phyloP scores from a whole-genome alignment of 1,140 invertebrate genomes.

The Paralvinella palmiformis region DNA sequence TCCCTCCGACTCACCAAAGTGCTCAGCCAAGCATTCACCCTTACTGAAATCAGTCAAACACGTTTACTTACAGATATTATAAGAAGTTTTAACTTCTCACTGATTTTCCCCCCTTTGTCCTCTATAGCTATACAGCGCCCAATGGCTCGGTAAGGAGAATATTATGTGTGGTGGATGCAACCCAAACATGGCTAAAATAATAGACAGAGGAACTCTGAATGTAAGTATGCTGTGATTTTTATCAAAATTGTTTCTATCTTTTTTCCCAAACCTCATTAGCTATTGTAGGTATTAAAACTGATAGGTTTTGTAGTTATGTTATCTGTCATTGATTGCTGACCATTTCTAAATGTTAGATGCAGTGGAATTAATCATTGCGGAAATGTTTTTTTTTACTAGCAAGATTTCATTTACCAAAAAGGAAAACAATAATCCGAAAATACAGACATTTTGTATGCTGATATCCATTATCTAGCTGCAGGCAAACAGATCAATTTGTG shows the following conservation, averaged over 20 bases:
- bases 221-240: slow-evolving; percentile 26
- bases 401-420: slow-evolving; percentile 7
- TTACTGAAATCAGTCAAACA: background rate
- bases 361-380: background rate
- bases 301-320: background rate
- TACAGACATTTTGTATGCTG: too few relatives aligned
- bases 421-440: too few relatives aligned
- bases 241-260: background rate
- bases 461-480: too few relatives aligned
- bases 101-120: background rate
- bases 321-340: background rate
- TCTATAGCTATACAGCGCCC: slow-evolving; percentile 43
- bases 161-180: slow-evolving; percentile 46
- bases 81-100: background rate
- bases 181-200: slow-evolving; percentile 42
- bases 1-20: background rate
- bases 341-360: background rate
- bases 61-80: background rate
- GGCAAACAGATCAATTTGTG: too few relatives aligned
- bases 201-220: slow-evolving; percentile 47
- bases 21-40: background rate
- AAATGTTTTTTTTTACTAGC: background rate
- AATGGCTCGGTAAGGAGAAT: slow-evolving; percentile 47
- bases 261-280: background rate
- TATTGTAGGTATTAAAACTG: background rate